These are phyloP conservation scores for Ips nitidus DNA, from an alignment of 1,140 invertebrate genomes.

Conservation along the genomic window DNA sequence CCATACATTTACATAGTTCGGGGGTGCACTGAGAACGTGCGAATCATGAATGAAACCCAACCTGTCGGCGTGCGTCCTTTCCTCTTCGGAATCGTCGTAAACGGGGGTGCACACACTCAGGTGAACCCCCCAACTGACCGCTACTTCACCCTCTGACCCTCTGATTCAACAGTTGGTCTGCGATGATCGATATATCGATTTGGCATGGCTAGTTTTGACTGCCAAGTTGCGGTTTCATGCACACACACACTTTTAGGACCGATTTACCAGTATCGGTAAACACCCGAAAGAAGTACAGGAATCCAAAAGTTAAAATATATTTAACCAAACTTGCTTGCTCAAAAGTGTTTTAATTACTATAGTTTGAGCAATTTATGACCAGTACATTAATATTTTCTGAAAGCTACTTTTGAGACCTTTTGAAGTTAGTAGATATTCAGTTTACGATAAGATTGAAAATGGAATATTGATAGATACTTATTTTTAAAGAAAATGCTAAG, in stretches of 20 bases:
- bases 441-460: no score
- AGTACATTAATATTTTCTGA: no score
- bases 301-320: no score
- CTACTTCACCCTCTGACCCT: constrained; percentile 26
- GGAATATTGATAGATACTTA: no score
- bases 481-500: no score
- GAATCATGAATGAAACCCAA: constrained; percentile 16
- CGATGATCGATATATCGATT: constrained; percentile 27
- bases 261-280: no score
- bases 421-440: no score
- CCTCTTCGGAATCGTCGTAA: constrained; percentile 6
- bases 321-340: no score
- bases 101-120: constrained; percentile 18
- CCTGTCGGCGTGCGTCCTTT: constrained; percentile 21
- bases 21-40: neutral
- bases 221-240: constrained; percentile 17
- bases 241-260: constrained; percentile 7
- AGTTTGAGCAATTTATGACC: no score
- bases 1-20: constrained; percentile 5
- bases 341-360: no score
- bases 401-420: no score
- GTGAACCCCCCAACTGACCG: constrained; percentile 24
- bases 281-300: no score
- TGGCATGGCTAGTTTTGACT: constrained; percentile 9
- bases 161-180: constrained; percentile 28